Conservation (phyloP, 2,113 vertebrate species). For the Rhinolophus ferrumequinum region DNA sequence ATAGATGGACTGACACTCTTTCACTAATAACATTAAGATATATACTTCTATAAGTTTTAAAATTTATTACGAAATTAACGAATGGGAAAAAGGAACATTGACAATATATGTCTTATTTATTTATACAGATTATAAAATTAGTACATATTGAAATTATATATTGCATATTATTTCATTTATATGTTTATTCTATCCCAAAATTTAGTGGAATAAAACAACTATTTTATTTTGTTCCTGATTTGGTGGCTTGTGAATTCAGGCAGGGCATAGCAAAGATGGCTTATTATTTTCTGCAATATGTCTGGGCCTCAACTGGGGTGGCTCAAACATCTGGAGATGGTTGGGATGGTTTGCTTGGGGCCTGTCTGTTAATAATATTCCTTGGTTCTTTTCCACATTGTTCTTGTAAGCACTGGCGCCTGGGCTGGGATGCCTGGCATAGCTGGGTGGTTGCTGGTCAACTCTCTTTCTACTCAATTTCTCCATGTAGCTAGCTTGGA, state of each 20-base stretch:
- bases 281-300: not conserved
- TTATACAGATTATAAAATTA: conserved; percentile 5
- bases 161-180: not conserved
- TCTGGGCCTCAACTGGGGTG: not conserved
- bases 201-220: not conserved
- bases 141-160: not conserved
- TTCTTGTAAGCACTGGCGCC: not conserved
- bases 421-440: too few species aligned
- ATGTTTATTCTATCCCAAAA: not conserved
- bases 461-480: not conserved
- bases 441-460: not conserved
- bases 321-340: not conserved
- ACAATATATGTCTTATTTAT: not conserved
- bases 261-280: not conserved
- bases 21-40: not conserved
- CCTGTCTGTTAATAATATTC: not conserved
- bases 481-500: not conserved
- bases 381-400: not conserved
- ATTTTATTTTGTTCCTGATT: not conserved
- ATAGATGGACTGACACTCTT: not conserved
- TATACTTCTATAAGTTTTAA: not conserved
- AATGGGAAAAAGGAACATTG: not conserved
- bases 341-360: not conserved
- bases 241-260: not conserved
- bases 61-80: not conserved